Conservation (phyloP, 1,140 invertebrate species). For the Drosophila orosa region DNA sequence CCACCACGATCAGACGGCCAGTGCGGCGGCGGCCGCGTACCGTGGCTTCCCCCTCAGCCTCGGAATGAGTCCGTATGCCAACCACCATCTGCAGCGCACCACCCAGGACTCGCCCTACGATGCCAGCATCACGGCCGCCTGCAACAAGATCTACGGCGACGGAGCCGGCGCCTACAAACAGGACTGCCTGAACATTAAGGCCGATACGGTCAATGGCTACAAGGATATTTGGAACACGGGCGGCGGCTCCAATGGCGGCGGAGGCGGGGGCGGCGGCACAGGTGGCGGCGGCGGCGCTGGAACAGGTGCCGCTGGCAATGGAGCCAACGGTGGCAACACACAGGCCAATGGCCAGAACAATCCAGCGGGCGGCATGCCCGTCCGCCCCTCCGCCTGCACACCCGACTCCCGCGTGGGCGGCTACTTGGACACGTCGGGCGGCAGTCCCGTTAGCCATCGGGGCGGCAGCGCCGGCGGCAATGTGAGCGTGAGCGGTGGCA, state of each 20-base stretch:
- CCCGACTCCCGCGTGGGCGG: constrained; percentile 91
- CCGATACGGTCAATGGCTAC: constrained; percentile 86
- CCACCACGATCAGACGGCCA: constrained; percentile 88
- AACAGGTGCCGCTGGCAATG: constrained; percentile 80
- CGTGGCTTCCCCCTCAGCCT: constrained; percentile 92
- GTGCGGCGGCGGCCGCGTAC: constrained; percentile 89
- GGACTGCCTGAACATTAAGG: constrained; percentile 85
- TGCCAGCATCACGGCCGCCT: constrained; percentile 93
- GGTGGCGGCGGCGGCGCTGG: constrained; percentile 63
- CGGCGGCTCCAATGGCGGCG: constrained; percentile 86
- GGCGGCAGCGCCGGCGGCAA: constrained; percentile 88
- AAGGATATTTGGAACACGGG: constrained; percentile 88
- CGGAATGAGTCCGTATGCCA: constrained; percentile 93
- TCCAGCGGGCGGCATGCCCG: constrained; percentile 85
- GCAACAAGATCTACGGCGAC: constrained; percentile 87
- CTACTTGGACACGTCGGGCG: constrained; percentile 88
- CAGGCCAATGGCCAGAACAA: constrained; percentile 86
- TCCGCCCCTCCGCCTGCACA: constrained; percentile 93
- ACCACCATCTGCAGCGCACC: constrained; percentile 92
- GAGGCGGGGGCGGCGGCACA: constrained; percentile 64
- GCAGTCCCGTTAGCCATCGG: constrained; percentile 90
- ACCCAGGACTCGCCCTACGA: constrained; percentile 95
- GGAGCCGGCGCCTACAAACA: constrained; percentile 82
- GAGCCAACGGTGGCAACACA: constrained; percentile 76
- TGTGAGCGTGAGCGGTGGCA: constrained; percentile 88